A percentile compares a stretch with the other conserved stretches of the same genome.
Conservation (phyloP, 2,888 invertebrate genomes). For the Dolichopus griseipennis region DNA sequence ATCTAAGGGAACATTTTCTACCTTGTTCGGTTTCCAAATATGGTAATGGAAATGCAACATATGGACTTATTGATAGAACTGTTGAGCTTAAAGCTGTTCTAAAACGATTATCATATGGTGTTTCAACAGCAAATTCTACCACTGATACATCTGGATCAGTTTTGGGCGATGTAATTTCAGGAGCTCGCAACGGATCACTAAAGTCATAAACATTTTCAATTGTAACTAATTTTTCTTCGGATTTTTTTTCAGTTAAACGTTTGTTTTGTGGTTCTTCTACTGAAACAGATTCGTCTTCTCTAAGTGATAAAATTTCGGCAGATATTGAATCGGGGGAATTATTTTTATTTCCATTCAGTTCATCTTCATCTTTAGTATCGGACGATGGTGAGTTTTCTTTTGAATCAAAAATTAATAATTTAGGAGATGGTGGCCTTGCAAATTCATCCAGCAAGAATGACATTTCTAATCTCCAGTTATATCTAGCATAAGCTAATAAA, state of each 20-base stretch:
- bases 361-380: slow-evolving; percentile 18
- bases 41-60: slow-evolving; percentile 73
- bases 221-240: slow-evolving; percentile 50
- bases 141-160: slow-evolving; percentile 38
- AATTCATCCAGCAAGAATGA: slow-evolving; percentile 84
- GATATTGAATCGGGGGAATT: neutral
- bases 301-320: slow-evolving; percentile 20
- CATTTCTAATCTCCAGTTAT: slow-evolving; percentile 87
- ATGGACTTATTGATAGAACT: slow-evolving; percentile 77
- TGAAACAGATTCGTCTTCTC: slow-evolving; percentile 17
- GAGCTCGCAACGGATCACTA: slow-evolving; percentile 70
- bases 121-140: slow-evolving; percentile 43
- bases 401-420: slow-evolving; percentile 46
- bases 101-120: slow-evolving; percentile 58
- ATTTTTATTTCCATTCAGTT: slow-evolving; percentile 15
- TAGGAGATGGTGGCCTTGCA: slow-evolving; percentile 58
- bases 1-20: slow-evolving; percentile 61
- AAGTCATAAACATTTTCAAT: slow-evolving; percentile 52
- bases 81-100: slow-evolving; percentile 66
- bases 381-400: slow-evolving; percentile 39
- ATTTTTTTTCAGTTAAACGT: slow-evolving; percentile 31
- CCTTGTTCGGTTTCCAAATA: slow-evolving; percentile 81
- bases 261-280: neutral
- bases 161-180: slow-evolving; percentile 37
- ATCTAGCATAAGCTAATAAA: slow-evolving; percentile 64